Base-by-base conservation (phyloP, 2,888 invertebrate species). In the Epicampocera succincta region DNA sequence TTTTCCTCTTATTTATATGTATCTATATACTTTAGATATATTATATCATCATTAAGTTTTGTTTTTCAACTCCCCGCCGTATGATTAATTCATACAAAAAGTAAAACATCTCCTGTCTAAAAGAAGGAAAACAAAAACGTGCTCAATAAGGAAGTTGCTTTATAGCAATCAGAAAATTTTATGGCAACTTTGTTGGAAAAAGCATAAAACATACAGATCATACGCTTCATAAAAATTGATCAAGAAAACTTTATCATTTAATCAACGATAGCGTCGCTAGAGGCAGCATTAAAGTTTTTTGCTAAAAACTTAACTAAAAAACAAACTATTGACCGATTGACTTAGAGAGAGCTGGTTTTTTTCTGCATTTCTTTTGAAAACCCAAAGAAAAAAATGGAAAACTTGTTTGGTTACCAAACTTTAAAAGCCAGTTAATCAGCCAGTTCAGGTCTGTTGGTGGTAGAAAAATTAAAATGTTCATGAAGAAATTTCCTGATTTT, bases 251-350 rank as follows among this genome's bases (percentile, higher is more conserved):
- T 46, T 3, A 42, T 13, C 61, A 50, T 72, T 72, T 44, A 66
- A 66, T 66, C 72, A 66, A 78, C 66, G 69, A 54, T 65, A 54
- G 8, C 33, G 65, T 17, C 54, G 19, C 8, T 33, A 12, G 19
- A 33, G 40, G 21, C 5, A 38, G 11, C 17, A 48, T 33, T 29
- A 4, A 50, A 40, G 5, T 29, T n/a, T 38, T n/a, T n/a, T 33
- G 33, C 19, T 58, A 25, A 25, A 25, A 25, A 25, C 38, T 8
- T 12, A 8, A 38, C n/a, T 46, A 58, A 71, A n/a, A 75, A 66
- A 71, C 46, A 75, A 54, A 72, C 71, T 72, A 48, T 76, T 80
- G 80, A 80, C 80, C 80, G 76, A 80, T 76, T 80, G 80, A 76
- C 80, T 80, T 66, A 80, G 54, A 72, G 61, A 66, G 8, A 44